Evolutionary conservation across 1,140 invertebrate species (phyloP).

Genomic region (Oreohelix idahoensis): DNA sequence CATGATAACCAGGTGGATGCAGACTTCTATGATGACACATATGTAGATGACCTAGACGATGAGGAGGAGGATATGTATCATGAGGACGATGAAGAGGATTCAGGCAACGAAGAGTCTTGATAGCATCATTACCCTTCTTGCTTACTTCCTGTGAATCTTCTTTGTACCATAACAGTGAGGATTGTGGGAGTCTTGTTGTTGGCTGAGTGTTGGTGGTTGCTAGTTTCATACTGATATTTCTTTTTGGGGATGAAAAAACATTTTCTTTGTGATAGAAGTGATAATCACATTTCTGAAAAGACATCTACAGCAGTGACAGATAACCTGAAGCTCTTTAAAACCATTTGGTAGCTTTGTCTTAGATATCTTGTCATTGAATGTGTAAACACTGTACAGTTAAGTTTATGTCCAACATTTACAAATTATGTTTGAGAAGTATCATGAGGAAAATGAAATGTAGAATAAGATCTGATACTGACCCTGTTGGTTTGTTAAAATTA

Average conservation of each 20-base stretch:
- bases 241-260: neutral
- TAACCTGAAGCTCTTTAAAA: no score
- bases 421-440: no score
- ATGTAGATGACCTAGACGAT: constrained; percentile 69
- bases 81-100: constrained; percentile 69
- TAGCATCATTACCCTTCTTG: constrained; percentile 40
- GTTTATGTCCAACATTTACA: no score
- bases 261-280: no score
- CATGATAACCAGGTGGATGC: constrained; percentile 61
- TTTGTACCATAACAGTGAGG: neutral
- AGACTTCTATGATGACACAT: constrained; percentile 72
- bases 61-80: constrained; percentile 66
- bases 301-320: no score
- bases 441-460: no score
- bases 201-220: neutral
- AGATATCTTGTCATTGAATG: no score
- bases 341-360: no score
- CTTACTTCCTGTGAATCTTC: constrained; percentile 16
- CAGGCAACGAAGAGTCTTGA: constrained; percentile 69
- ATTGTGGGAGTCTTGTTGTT: neutral
- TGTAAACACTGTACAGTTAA: no score
- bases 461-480: no score
- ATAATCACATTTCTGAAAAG: no score
- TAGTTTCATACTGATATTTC: neutral
- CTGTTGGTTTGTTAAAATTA: no score